Evolutionary conservation across 1,140 invertebrate genomes (phyloP), one percentile per base, ranked within the genome.

Genomic region (Drosophila neocordata): DNA sequence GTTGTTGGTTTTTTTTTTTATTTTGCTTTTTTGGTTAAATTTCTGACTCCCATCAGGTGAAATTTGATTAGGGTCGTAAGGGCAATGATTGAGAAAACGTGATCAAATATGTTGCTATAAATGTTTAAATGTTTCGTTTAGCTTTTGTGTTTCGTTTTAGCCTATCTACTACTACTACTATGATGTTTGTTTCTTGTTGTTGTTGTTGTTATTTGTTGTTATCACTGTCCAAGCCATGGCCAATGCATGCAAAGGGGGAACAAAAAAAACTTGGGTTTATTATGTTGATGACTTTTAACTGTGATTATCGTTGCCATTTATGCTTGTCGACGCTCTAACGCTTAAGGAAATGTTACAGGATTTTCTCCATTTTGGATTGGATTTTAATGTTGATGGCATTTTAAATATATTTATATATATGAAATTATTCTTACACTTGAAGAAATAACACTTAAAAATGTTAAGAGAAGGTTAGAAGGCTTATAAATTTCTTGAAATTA

Each of bases 51-150:
- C 83, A 89, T 88, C 83, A 88, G 83, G 83, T 88, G 79, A 88
- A 88, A 88, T 88, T 88, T 88, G 83, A 88, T 88, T 88, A 88
- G 83, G 83, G 83, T 88, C 83, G 79, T 88, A 88, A 88, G 83
- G 83, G 76, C 83, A 88, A 88, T 88, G 83, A 88, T 88, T 88
- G 83, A 88, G 83, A 88, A 88, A 89, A 88, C 83, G 83, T 88
- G 83, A 88, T 88, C 83, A 88, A 88, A 88, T 88, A 88, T 88
- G 83, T 88, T 88, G 84, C 84, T 79, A 84, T 89, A 88, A 88
- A 88, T 89, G 84, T 89, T 88, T 88, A 88, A 88, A 88, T 89
- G 84, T 73, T 82, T 77, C 81, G 73, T 72, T 56, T 77, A 77
- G 80, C 78, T 71, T 83, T 75, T 81, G 55, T 51, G 22, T 24